phyloP scores from a whole-genome alignment of 2,113 vertebrate genomes.

The Leptodactylus fuscus region DNA sequence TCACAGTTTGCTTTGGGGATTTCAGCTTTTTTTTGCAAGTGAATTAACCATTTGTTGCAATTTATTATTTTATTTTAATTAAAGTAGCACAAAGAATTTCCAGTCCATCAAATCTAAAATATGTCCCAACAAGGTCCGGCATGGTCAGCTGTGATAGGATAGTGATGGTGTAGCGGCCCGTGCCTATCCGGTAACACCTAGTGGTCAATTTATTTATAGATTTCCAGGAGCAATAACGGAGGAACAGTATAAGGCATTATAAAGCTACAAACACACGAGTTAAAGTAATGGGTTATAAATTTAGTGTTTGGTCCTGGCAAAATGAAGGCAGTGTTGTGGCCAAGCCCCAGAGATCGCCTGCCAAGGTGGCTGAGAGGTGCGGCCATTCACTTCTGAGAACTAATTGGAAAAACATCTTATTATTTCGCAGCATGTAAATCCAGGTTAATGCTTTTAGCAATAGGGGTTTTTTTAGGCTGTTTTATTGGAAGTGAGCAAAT shows the following conservation, averaged over 20 bases:
- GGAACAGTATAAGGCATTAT: too few species aligned
- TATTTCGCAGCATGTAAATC: too few species aligned
- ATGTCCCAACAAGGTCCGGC: too few species aligned
- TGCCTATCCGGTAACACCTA: too few species aligned
- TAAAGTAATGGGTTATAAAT: not conserved
- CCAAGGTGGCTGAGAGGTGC: not conserved
- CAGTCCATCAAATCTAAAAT: too few species aligned
- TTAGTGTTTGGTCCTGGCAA: not conserved
- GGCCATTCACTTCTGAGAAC: not conserved
- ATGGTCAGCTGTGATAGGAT: too few species aligned
- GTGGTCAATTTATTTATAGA: too few species aligned
- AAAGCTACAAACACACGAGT: too few species aligned
- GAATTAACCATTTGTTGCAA: constrained; percentile 19
- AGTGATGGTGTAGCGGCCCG: too few species aligned
- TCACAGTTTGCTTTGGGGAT: constrained; percentile 47
- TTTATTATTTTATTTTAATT: not conserved
- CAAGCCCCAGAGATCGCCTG: not conserved
- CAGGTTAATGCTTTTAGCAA: not conserved
- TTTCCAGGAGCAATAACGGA: too few species aligned
- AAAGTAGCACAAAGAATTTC: too few species aligned
- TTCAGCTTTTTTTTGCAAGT: not conserved
- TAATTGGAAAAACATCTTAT: not conserved
- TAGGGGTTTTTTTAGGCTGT: not conserved
- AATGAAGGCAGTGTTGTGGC: not conserved
- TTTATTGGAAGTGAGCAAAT: not conserved